A percentile compares a stretch with the other conserved stretches of the same genome.
Conservation (phyloP, 30 jellyfish, hydroid and myxozoan genomes). For the Turritopsis rubra region DNA sequence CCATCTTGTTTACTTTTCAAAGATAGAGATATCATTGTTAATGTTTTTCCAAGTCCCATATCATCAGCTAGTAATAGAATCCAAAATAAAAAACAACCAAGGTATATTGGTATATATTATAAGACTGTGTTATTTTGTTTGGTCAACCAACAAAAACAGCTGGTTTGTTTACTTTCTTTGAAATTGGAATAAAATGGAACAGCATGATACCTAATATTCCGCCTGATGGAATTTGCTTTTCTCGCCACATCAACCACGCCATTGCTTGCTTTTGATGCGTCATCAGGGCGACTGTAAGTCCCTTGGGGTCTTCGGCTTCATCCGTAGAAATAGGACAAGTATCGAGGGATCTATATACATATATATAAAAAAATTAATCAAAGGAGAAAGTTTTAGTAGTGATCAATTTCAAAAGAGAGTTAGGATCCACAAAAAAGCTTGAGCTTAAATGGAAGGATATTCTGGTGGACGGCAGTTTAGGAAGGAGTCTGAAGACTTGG, state of each 20-base stretch:
- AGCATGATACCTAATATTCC: constrained; percentile 77
- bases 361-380: too few relatives aligned
- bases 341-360: constrained; percentile 63
- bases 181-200: neutral
- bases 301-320: constrained; percentile 71
- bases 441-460: too few relatives aligned
- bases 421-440: too few relatives aligned
- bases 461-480: too few relatives aligned
- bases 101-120: too few relatives aligned
- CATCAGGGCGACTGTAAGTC: constrained; percentile 58
- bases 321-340: constrained; percentile 72
- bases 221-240: constrained; percentile 86
- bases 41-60: constrained; percentile 97
- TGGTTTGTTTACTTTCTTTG: neutral
- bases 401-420: too few relatives aligned
- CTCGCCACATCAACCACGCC: constrained; percentile 95
- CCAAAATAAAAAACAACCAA: too few relatives aligned
- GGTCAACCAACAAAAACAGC: too few relatives aligned
- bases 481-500: too few relatives aligned
- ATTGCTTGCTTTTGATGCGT: constrained; percentile 93
- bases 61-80: constrained; percentile 70
- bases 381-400: too few relatives aligned
- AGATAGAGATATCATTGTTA: constrained; percentile 75
- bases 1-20: constrained; percentile 56
- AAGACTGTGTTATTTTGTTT: too few relatives aligned